Base-by-base conservation (phyloP, 2,113 vertebrate genomes). In the Merops nubicus region DNA sequence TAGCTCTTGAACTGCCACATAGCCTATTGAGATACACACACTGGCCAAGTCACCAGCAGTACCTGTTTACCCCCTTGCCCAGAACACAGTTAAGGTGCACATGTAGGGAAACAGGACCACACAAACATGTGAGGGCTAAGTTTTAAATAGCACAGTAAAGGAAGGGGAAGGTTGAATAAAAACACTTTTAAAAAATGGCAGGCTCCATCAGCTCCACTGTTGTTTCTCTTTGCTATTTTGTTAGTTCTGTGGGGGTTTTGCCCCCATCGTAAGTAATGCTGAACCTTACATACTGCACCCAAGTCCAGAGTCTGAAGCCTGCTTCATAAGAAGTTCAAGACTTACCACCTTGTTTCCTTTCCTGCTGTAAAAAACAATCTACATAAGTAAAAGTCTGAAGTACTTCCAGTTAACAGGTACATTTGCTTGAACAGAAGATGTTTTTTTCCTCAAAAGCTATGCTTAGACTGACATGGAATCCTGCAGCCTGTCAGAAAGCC, bases 31-130 rank as follows among this genome's bases (percentile, higher is more conserved):
- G 64, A 29, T 4, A 57, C 18, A 25, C 11, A 2, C 5, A 8
- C 0, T 31, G 47, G 72, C 65, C 69, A 48, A 67, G 72, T 2
- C 7, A 76, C 16, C 62, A 47, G 50, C 64, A 73, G 10, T 20
- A 23, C 36, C 54, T 38, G 73, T 78, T 36, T 20, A n/a, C 6
- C 82, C 29, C 21, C 85, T 19, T 15, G 47, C 50, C 81, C 77
- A 62, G 59, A 59, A 62, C 8, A 4, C 5, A 19, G 25, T 2
- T 51, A 64, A 38, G 23, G 45, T 11, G 54, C 89, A 64, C 28
- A 18, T 1, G n/a, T 0, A 31, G 14, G 36, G 34, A 34, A 51
- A 69, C 20, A 31, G 8, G 65, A 14, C 9, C 65, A 40, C 4
- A 3, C 22, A 43, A 73, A 57, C 33, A 42, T 2, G 40, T 1